Evolutionary conservation across 2,113 vertebrate species (phyloP).

Genomic region (Geococcyx californianus): DNA sequence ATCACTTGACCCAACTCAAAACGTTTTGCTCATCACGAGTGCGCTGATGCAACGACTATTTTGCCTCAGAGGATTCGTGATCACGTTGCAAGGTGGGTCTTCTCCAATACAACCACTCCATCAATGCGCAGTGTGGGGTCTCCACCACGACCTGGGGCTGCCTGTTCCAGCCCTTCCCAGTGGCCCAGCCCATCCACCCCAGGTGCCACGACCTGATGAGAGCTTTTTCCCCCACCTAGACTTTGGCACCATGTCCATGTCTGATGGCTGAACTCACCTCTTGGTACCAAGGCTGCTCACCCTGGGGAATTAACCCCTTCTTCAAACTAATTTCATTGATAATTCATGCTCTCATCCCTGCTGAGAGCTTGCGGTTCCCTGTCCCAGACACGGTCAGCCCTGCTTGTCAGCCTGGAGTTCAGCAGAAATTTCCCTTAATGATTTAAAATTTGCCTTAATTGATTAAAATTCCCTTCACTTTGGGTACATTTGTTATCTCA

Average conservation of each 20-base stretch:
- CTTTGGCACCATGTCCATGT: neutral
- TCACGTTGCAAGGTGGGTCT: neutral
- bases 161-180: neutral
- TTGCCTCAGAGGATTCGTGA: no score
- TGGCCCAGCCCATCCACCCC: neutral
- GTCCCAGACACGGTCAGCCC: neutral
- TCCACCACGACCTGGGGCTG: neutral
- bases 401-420: neutral
- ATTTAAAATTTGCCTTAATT: neutral
- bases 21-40: fast-evolving
- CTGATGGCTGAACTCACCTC: neutral
- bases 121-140: fast-evolving
- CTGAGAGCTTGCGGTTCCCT: neutral
- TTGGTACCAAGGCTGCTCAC: neutral
- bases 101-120: fast-evolving
- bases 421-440: neutral
- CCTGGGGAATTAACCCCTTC: neutral
- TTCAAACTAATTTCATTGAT: neutral
- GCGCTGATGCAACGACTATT: fast-evolving
- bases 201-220: neutral
- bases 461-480: neutral
- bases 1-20: no score
- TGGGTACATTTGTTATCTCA: neutral
- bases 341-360: neutral
- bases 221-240: neutral